phyloP scores from a whole-genome alignment of 1,140 invertebrate genomes.

The Achatina immaculata region DNA sequence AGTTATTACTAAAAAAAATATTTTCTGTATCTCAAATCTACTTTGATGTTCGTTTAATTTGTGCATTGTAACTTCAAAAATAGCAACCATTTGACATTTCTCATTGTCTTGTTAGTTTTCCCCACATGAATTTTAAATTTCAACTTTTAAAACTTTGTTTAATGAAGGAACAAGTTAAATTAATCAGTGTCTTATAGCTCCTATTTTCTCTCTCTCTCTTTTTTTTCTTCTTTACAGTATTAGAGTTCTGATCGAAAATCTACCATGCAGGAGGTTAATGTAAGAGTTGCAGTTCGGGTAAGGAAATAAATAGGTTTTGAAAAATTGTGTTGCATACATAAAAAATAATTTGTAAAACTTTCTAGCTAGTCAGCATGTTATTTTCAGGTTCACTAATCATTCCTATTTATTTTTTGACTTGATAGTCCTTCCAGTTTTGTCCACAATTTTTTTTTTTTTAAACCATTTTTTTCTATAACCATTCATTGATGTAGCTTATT shows the following conservation, averaged over 20 bases:
- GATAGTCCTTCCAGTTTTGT: background rate
- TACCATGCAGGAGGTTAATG: constrained; percentile 49
- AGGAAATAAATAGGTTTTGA: constrained; percentile 36
- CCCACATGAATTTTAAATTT: too few species aligned
- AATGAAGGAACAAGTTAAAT: too few species aligned
- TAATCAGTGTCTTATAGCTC: too few species aligned
- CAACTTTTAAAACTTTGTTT: too few species aligned
- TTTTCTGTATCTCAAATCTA: too few species aligned
- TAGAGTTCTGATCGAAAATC: background rate
- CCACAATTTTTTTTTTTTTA: background rate
- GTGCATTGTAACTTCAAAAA: too few species aligned
- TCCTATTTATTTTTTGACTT: background rate
- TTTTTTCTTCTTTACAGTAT: too few species aligned
- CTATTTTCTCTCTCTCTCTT: too few species aligned
- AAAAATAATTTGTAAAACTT: background rate
- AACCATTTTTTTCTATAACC: background rate
- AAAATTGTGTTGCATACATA: background rate
- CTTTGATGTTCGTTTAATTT: too few species aligned
- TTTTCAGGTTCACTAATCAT: background rate
- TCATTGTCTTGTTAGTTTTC: too few species aligned
- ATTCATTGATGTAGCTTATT: background rate
- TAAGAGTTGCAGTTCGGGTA: constrained; percentile 66
- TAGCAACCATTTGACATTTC: too few species aligned
- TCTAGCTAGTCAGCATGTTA: background rate
- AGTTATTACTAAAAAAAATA: too few species aligned